These are phyloP conservation scores for Argyra leucocephala DNA, from an alignment of 2,888 invertebrate species.

Conservation along the genomic window DNA sequence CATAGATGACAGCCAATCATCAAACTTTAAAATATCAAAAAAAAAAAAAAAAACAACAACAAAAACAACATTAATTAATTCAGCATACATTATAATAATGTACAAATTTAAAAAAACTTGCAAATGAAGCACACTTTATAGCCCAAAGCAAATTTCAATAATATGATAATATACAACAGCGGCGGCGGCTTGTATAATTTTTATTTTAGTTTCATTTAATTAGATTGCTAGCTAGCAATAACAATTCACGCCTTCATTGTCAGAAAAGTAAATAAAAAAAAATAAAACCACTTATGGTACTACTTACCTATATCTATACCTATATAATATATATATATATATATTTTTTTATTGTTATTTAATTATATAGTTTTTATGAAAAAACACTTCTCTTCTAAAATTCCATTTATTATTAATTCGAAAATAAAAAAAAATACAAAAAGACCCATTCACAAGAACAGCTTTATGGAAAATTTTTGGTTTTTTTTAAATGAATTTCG, in stretches of 20 bases:
- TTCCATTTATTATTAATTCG: not conserved
- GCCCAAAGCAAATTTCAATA: not conserved
- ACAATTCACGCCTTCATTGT: slow-evolving; percentile 1
- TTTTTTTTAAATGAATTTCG: too few relatives aligned
- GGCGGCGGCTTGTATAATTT: not conserved
- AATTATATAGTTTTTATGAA: not conserved
- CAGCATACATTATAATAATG: too few relatives aligned
- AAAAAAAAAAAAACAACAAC: too few relatives aligned
- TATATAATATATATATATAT: too few relatives aligned
- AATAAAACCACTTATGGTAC: not conserved
- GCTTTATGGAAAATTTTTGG: too few relatives aligned
- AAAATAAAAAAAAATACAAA: too few relatives aligned
- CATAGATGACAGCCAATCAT: too few relatives aligned
- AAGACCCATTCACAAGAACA: too few relatives aligned
- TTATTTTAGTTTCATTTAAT: not conserved
- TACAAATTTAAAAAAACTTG: too few relatives aligned
- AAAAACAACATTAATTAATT: too few relatives aligned
- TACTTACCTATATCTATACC: not conserved
- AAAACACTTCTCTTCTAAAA: not conserved
- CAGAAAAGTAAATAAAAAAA: not conserved
- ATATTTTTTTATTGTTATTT: not conserved
- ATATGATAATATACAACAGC: not conserved
- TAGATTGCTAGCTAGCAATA: not conserved
- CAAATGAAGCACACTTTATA: slow-evolving; percentile 1
- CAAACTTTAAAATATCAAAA: too few relatives aligned